Evolutionary conservation across 2,113 vertebrate genomes (phyloP), one percentile per base, ranked within the genome.

Genomic region (Rhinolophus ferrumequinum): DNA sequence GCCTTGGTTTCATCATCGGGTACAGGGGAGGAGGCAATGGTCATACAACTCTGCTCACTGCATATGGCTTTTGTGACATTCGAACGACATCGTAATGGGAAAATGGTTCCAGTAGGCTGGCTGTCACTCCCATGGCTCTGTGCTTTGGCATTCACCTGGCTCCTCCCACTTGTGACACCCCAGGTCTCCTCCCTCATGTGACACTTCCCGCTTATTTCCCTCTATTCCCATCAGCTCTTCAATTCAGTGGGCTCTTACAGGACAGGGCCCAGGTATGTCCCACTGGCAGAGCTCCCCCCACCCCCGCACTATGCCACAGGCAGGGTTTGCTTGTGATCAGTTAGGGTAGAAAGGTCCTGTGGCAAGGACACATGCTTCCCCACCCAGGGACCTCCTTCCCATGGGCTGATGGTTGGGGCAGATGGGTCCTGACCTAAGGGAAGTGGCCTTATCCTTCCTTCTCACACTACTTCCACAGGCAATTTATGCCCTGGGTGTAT

Each of bases 121-220:
- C 33, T 5, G 0, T 15, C 52, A 8, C 66, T 67, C 0, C 14
- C 7, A 0, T 1, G 2, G 0, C 11, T 54, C 33, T 5, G 6
- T 1, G 16, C 8, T 2, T n/a, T 0, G 2, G 26, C 28, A 30
- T 58, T 60, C 44, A 26, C 44, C 35, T 1, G 10, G 12, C 41
- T 44, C 41, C 41, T 44, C 41, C 41, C 41, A 44, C 41, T 44
- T 44, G 41, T 44, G 41, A 44, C 41, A 44, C 41, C 6, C 6
- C 41, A 5, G 6, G 41, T 44, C 41, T 6, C 41, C 41, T 44
- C 41, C 41, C 41, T 44, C 41, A 44, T 44, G 41, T 44, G 41
- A 44, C 41, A 44, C 41, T 44, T 44, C 41, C 41, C 6, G 6
- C 41, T 44, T 24, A 6, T 6, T 70, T 44, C 73, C 62, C 70